A percentile compares a stretch with the other conserved stretches of the same genome.
Evolutionary conservation across 2,797 vertebrate species (phyloP).

Genomic region (Trichosurus vulpecula): DNA sequence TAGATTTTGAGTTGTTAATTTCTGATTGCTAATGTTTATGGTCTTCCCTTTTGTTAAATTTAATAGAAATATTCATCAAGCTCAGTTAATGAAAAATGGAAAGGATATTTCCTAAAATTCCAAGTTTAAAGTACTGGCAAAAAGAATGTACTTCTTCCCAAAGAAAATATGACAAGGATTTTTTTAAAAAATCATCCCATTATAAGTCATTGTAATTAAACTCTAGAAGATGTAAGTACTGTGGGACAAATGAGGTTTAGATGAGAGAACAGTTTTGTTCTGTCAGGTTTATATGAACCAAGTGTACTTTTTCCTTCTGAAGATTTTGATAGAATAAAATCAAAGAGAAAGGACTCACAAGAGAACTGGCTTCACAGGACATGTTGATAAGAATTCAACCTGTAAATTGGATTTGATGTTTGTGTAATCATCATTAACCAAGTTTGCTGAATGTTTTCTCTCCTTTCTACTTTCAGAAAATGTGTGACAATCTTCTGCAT

Average conservation of each 20-base stretch:
- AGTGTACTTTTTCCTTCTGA: background rate
- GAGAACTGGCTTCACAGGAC: slow-evolving; percentile 30
- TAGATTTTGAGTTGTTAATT: background rate
- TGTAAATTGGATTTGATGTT: slow-evolving; percentile 55
- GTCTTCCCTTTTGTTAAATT: background rate
- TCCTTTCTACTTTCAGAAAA: slow-evolving; percentile 51
- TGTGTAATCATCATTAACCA: slow-evolving; percentile 18
- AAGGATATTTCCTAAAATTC: background rate
- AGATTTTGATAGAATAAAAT: background rate
- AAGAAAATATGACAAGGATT: slow-evolving; percentile 1
- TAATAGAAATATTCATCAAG: background rate
- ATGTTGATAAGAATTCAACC: slow-evolving; percentile 46
- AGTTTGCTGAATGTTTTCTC: slow-evolving; percentile 20
- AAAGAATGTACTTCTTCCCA: background rate
- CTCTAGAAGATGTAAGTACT: background rate
- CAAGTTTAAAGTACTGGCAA: background rate
- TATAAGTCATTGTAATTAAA: background rate
- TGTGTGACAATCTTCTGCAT: slow-evolving; percentile 30
- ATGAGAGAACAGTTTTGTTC: background rate
- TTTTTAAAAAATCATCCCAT: background rate
- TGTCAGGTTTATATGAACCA: slow-evolving; percentile 15
- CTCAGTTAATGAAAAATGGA: background rate
- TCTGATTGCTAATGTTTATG: background rate
- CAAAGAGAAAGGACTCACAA: slow-evolving; percentile 1
- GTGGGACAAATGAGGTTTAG: background rate